Conservation (phyloP, 92 coral and sea anemone species). For the Phenganax marumi region DNA sequence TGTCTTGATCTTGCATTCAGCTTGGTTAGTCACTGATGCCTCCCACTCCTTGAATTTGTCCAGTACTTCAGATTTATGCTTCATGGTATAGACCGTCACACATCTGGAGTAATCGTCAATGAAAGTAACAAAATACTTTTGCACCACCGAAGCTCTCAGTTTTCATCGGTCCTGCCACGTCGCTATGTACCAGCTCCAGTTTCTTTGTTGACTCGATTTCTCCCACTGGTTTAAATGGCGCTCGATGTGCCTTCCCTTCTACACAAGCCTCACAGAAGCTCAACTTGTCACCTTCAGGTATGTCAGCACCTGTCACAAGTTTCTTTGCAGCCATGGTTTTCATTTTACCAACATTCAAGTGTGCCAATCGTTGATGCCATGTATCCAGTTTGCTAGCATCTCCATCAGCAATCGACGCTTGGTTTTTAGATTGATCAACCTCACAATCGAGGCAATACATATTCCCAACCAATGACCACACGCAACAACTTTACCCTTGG, state of each 20-base stretch:
- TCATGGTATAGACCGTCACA: slow-evolving; percentile 18
- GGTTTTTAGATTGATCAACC: slow-evolving; percentile 16
- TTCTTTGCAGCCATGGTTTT: slow-evolving; percentile 29
- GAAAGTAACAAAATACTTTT: slow-evolving; percentile 11
- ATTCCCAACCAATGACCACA: slow-evolving; percentile 28
- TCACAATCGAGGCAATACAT: slow-evolving; percentile 29
- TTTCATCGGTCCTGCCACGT: slow-evolving; percentile 24
- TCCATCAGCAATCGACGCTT: slow-evolving; percentile 22
- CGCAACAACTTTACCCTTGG: slow-evolving; percentile 45
- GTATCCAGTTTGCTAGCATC: not conserved
- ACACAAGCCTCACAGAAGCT: slow-evolving; percentile 24
- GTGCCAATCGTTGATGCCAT: slow-evolving; percentile 35
- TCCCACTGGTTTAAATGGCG: slow-evolving; percentile 25
- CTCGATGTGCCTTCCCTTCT: slow-evolving; percentile 9
- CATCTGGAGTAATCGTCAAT: slow-evolving; percentile 29
- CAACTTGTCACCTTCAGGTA: slow-evolving; percentile 29
- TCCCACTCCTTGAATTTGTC: slow-evolving; percentile 28
- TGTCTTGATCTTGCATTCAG: slow-evolving; percentile 27
- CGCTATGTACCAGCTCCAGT: slow-evolving; percentile 20
- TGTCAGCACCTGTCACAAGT: slow-evolving; percentile 8
- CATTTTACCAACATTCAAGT: slow-evolving; percentile 31
- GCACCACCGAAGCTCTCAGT: slow-evolving; percentile 30
- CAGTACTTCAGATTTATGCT: slow-evolving; percentile 27
- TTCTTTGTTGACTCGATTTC: slow-evolving; percentile 17
- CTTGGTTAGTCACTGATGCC: slow-evolving; percentile 27